These are phyloP conservation scores for Psittacara wagleri DNA, from an alignment of 2,113 vertebrate genomes.

Conservation along the genomic window DNA sequence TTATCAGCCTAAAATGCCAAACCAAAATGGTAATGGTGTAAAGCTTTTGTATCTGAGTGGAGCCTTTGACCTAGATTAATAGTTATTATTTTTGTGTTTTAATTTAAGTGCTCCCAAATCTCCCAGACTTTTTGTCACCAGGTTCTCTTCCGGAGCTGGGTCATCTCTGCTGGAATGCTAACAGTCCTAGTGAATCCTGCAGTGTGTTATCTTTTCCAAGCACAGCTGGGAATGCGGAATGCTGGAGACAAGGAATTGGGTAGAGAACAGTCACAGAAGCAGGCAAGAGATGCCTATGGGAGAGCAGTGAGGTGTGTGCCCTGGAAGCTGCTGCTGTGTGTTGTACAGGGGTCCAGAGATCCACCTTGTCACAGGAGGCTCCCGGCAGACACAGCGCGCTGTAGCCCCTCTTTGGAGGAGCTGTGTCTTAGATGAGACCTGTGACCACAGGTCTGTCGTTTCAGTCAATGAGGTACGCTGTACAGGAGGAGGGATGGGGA, in stretches of 20 bases:
- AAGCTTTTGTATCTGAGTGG: neutral
- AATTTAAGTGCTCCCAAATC: neutral
- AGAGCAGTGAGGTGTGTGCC: neutral
- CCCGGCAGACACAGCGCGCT: neutral
- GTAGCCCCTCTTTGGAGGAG: neutral
- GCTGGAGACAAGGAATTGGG: neutral
- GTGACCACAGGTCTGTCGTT: neutral
- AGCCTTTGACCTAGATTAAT: neutral
- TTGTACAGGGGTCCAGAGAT: neutral
- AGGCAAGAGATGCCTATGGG: accelerated
- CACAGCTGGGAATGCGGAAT: neutral
- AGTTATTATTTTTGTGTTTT: neutral
- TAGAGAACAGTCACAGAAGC: neutral
- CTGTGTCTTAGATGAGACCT: neutral
- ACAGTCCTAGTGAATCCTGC: neutral
- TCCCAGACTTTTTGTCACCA: neutral
- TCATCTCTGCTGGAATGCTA: neutral
- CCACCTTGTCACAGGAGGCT: neutral
- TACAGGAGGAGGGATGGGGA: neutral
- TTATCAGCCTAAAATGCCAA: neutral
- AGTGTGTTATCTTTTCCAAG: neutral
- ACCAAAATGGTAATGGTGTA: neutral
- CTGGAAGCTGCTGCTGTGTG: neutral
- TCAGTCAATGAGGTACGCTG: too few relatives aligned
- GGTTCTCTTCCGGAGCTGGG: neutral